Evolutionary conservation across 2,797 vertebrate species (phyloP), one percentile per base, ranked within the genome.

Genomic region (Gallinago stenura): DNA sequence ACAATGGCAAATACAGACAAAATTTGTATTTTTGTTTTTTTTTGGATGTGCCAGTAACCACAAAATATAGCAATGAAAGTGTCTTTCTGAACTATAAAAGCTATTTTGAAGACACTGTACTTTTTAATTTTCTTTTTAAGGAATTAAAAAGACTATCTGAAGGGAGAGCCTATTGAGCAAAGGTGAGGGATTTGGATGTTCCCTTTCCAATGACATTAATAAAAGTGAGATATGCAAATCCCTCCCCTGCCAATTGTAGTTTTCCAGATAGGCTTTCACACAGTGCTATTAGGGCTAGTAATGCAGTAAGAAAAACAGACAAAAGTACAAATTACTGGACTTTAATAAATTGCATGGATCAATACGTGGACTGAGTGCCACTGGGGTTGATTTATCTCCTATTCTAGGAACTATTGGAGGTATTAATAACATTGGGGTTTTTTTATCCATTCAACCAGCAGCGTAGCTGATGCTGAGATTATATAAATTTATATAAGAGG

Each of bases 21-120:
- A 71, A 51, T 26, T 56, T 65, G 30, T 25, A 33, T 61, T 58
- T 76, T 43, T 21, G 2, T 10, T 14, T 16, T 26, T 26, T 85
- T 45, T 14, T 4, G 4, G 3, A 2, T 37, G 51, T 65, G 15
- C 6, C 50, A 61, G 33, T 56, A 80, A 60, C 43, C 16, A 73
- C 20, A 66, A 87, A 64, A 68, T 15, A 53, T 19, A 82, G 12
- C 7, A 62, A 71, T 61, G 20, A 56, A 93, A 96, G 21, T 75
- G 30, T 84, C 69, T 95, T 91, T 96, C 31, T 76, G 68, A 90
- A 70, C 35, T 66, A 45, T 80, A 95, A 78, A 88, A 50, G 20
- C 1, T 80, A 22, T 73, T 64, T 39, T 77, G 65, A 72, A 94
- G 83, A 91, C 50, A 87, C 50, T 28, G 6, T 80, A 51, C 30